Evolutionary conservation across 2,113 vertebrate species (phyloP), one percentile per base, ranked within the genome.

Genomic region (Triplophysa tibetana): DNA sequence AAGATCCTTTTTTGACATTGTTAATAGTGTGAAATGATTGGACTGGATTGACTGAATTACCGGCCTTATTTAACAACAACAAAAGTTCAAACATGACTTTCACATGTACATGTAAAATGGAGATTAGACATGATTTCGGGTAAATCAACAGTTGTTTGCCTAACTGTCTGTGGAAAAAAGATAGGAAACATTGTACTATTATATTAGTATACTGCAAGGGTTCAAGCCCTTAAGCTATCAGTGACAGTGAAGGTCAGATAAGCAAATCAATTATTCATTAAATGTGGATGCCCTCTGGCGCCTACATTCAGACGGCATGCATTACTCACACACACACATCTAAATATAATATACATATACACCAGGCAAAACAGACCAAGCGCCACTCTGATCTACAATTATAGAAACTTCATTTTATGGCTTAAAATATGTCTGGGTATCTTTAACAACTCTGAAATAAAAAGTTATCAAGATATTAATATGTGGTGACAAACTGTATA

Each of bases 211-310:
- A 26, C 21, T 24, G 12, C 45, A n/a, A 63, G 12, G 21, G 56
- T 11, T 29, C 14, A 63, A 16, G 72, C 56, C 56, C 14, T 19
- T 38, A 26, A 62, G 23, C 58, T n/a, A 75, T 62, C 72, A 26
- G 33, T 58, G 52, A 21, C 26, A 48, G 38, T 63, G 29, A 63
- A 60, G 58, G 41, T 68, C 68, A 63, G 21, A 61, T 41, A 33
- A 68, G 6, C 43, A 38, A 69, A 67, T 76, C 73, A 41, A 50
- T 70, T 38, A 70, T 83, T 76, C 43, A 77, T 77, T 54, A 64
- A 73, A 38, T 29, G 61, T 76, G 48, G 50, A 23, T 67, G 78
- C 67, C 67, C 62, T 83, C 73, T 73, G 70, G 61, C 9, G 74
- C 8, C 43, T 19, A 23, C 33, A 19, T 43, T 63, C 23, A 75